Evolutionary conservation across 1,140 invertebrate genomes (phyloP).

Genomic region (Drosophila ercepeae): DNA sequence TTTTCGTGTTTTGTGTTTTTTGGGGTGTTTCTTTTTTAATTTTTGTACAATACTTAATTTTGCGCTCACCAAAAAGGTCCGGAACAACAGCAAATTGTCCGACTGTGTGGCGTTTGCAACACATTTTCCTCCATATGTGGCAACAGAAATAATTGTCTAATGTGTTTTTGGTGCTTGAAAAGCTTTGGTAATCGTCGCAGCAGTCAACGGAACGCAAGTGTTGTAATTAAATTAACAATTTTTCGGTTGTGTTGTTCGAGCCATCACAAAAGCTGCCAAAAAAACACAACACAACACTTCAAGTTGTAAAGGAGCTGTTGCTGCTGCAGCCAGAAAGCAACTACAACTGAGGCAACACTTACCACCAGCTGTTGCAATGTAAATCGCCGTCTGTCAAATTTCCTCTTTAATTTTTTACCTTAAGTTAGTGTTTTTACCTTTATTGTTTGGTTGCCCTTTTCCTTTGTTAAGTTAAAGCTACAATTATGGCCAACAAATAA

Average conservation of each 20-base stretch:
- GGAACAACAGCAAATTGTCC: conserved; percentile 26
- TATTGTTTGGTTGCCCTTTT: conserved; percentile 4
- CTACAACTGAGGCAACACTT: conserved; percentile 22
- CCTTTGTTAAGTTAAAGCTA: neutral
- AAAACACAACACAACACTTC: conserved; percentile 17
- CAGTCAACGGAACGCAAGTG: conserved; percentile 76
- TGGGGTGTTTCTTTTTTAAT: conserved; percentile 4
- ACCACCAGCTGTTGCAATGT: conserved; percentile 62
- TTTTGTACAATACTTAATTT: conserved; percentile 39
- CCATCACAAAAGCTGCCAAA: conserved; percentile 60
- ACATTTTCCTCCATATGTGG: conserved; percentile 70
- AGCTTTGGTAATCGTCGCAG: conserved; percentile 76
- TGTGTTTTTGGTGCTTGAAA: conserved; percentile 56
- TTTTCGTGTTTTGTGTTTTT: no score
- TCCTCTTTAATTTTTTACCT: conserved; percentile 32
- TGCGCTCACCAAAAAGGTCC: conserved; percentile 16
- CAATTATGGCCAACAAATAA: no score
- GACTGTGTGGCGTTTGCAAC: conserved; percentile 57
- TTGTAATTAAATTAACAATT: conserved; percentile 80
- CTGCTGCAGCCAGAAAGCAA: neutral
- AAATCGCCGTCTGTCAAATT: conserved; percentile 67
- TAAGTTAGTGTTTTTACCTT: neutral
- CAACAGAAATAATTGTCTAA: conserved; percentile 73
- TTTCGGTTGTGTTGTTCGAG: conserved; percentile 57
- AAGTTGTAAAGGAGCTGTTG: conserved; percentile 40